A percentile compares a stretch with the other conserved stretches of the same genome.
Conservation (phyloP, 1,140 invertebrate genomes). For the Cepaea nemoralis region DNA sequence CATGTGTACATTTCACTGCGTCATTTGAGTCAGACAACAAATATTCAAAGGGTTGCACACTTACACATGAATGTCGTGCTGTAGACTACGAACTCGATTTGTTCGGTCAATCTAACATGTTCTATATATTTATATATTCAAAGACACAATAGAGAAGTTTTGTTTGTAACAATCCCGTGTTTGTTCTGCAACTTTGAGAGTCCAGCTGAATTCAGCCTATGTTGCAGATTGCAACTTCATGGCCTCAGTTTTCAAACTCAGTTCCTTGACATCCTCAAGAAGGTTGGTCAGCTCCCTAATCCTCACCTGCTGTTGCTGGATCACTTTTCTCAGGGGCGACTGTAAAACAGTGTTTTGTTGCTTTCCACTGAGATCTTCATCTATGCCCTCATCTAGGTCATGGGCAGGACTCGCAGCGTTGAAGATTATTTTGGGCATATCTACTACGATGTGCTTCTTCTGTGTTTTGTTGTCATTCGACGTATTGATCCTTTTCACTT, state of each 20-base stretch:
- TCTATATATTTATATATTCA: not conserved
- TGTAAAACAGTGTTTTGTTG: conserved; percentile 3
- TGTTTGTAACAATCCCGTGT: too few relatives aligned
- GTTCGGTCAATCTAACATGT: not conserved
- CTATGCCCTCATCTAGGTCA: not conserved
- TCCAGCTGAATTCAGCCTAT: not conserved
- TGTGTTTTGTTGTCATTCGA: not conserved
- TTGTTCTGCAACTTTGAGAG: too few relatives aligned
- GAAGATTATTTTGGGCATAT: conserved; percentile 63
- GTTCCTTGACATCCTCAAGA: conserved; percentile 63
- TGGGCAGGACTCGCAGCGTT: conserved; percentile 55
- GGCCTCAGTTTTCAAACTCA: conserved; percentile 59
- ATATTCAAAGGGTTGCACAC: too few relatives aligned
- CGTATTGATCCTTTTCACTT: not conserved
- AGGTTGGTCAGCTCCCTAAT: conserved; percentile 60
- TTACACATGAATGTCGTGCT: too few relatives aligned
- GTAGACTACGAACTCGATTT: too few relatives aligned
- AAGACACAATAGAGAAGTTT: too few relatives aligned
- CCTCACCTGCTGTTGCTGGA: conserved; percentile 62
- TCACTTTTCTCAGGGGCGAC: conserved; percentile 48
- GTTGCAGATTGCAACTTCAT: conserved; percentile 35
- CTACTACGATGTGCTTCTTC: conserved; percentile 55
- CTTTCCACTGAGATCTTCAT: not conserved
- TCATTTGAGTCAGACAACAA: too few relatives aligned
- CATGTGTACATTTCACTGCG: too few relatives aligned